Conservation (phyloP, 2,113 vertebrate genomes). For the Pristiophorus japonicus region DNA sequence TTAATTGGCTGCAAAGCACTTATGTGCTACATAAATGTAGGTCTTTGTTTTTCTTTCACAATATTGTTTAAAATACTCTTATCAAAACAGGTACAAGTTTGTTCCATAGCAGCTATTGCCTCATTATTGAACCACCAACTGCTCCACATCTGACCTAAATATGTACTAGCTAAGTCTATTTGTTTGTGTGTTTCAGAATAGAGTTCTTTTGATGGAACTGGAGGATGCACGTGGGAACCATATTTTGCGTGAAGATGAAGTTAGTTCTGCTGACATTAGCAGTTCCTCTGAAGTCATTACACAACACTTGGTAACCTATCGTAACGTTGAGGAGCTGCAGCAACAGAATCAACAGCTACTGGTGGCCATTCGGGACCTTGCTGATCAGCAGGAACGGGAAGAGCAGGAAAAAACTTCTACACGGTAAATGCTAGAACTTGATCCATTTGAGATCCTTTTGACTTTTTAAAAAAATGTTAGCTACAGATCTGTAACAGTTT, state of each 20-base stretch:
- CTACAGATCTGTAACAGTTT: background rate
- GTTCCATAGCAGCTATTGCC: background rate
- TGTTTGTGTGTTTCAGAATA: slow-evolving; percentile 60
- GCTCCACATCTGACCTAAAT: background rate
- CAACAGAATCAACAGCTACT: slow-evolving; percentile 92
- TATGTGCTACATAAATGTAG: too few relatives aligned
- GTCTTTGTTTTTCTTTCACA: too few relatives aligned
- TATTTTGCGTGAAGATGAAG: slow-evolving; percentile 71
- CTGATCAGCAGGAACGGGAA: slow-evolving; percentile 78
- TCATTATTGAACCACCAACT: background rate
- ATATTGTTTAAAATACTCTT: background rate
- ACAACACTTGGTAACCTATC: slow-evolving; percentile 86
- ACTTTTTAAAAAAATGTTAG: background rate
- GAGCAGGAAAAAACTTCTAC: slow-evolving; percentile 72
- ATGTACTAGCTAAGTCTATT: background rate
- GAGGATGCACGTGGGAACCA: slow-evolving; percentile 94
- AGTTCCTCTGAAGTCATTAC: slow-evolving; percentile 93
- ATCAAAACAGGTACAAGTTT: background rate
- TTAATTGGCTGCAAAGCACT: too few relatives aligned
- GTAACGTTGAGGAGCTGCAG: slow-evolving; percentile 87
- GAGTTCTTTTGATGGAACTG: slow-evolving; percentile 85
- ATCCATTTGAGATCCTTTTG: background rate
- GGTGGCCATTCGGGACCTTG: slow-evolving; percentile 79
- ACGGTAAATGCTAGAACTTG: slow-evolving; percentile 54
- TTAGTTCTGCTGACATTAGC: slow-evolving; percentile 80